phyloP scores from a whole-genome alignment of 1,140 invertebrate genomes.

The Nasonia vitripennis region DNA sequence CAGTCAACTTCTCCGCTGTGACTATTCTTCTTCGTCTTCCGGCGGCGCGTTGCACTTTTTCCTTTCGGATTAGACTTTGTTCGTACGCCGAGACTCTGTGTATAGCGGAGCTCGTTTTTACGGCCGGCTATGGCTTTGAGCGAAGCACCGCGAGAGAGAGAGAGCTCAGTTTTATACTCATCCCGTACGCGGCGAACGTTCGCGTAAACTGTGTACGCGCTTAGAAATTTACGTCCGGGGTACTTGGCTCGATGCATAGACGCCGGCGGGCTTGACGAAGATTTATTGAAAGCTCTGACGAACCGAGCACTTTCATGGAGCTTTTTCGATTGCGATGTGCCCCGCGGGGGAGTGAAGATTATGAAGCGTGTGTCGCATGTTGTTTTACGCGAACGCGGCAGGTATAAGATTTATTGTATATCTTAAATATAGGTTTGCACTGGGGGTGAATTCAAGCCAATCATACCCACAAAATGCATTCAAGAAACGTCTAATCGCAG shows the following conservation, averaged over 20 bases:
- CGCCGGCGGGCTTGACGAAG: neutral
- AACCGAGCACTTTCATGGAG: neutral
- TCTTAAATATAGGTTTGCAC: too few relatives aligned
- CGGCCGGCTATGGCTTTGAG: neutral
- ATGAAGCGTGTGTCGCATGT: neutral
- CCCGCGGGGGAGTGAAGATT: neutral
- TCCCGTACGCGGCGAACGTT: neutral
- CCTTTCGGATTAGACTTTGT: neutral
- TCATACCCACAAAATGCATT: too few relatives aligned
- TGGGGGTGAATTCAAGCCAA: too few relatives aligned
- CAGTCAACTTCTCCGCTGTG: constrained; percentile 28
- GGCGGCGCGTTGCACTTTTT: neutral
- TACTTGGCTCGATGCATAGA: neutral
- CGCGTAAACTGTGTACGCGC: constrained; percentile 10
- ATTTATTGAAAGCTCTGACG: neutral
- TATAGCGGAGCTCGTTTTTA: neutral
- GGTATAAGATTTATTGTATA: too few relatives aligned
- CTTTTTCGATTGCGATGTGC: neutral
- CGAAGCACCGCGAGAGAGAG: neutral
- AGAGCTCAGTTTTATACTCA: constrained; percentile 2
- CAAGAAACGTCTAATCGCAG: too few relatives aligned
- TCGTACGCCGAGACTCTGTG: neutral
- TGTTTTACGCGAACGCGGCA: too few relatives aligned
- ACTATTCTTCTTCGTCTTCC: constrained; percentile 1
- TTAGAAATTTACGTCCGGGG: constrained; percentile 17